Conservation (phyloP, 2,888 invertebrate species). For the Incurvaria masculella region DNA sequence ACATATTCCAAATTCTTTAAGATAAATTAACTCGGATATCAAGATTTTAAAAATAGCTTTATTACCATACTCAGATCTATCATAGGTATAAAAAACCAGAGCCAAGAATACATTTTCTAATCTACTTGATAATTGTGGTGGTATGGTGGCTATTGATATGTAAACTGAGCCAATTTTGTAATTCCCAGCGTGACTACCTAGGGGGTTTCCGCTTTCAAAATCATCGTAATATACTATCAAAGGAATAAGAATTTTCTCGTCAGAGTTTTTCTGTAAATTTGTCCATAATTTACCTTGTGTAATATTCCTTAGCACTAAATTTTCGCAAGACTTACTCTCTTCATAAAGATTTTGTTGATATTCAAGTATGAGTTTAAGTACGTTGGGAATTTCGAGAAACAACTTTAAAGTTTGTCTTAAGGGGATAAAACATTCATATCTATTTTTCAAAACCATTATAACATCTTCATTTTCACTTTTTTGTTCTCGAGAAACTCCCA, state of each 20-base stretch:
- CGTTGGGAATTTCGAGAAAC: slow-evolving; percentile 1
- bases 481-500: neutral
- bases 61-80: slow-evolving; percentile 15
- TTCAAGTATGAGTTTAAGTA: neutral
- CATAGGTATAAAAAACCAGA: slow-evolving; percentile 13
- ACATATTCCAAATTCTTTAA: slow-evolving; percentile 5
- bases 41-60: slow-evolving; percentile 10
- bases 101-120: slow-evolving; percentile 16
- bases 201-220: slow-evolving; percentile 20
- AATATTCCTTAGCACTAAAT: slow-evolving; percentile 8
- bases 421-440: neutral
- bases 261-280: slow-evolving; percentile 3
- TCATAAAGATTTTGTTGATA: neutral
- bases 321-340: neutral
- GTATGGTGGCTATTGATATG: slow-evolving; percentile 16
- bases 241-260: slow-evolving; percentile 11
- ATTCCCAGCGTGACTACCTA: slow-evolving; percentile 19
- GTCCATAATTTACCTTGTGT: slow-evolving; percentile 12
- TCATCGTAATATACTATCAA: slow-evolving; percentile 20
- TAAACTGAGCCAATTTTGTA: slow-evolving; percentile 21
- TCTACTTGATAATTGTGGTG: slow-evolving; percentile 14
- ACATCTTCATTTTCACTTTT: neutral
- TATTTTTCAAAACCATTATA: neutral
- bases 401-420: slow-evolving; percentile 2
- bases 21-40: slow-evolving; percentile 15